A percentile compares a stretch with the other conserved stretches of the same genome.
Conservation (phyloP, 2,113 vertebrate genomes). For the Urocynchramus pylzowi region DNA sequence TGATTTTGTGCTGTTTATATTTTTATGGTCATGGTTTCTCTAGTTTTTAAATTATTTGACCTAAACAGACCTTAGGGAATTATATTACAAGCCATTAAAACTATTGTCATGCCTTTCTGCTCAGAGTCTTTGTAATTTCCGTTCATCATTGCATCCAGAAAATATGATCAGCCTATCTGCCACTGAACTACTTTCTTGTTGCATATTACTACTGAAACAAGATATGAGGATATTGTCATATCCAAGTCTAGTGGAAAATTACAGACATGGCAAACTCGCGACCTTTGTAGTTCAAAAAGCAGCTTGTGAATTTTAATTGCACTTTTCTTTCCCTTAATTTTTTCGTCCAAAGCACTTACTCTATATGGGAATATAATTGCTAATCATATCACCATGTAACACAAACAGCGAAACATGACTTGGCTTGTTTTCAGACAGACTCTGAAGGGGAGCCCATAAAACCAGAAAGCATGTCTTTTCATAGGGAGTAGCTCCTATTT, state of each 20-base stretch:
- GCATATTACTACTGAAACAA: not conserved
- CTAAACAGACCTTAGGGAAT: not conserved
- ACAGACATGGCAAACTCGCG: not conserved
- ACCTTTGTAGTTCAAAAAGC: not conserved
- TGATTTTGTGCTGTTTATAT: not conserved
- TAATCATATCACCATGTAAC: not conserved
- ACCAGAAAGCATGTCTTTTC: not conserved
- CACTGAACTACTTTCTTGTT: not conserved
- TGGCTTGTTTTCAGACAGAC: not conserved
- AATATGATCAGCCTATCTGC: not conserved
- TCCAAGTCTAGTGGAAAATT: not conserved
- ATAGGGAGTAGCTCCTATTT: not conserved
- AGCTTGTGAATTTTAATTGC: not conserved
- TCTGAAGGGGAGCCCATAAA: not conserved
- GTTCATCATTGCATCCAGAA: not conserved
- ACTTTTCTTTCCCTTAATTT: not conserved
- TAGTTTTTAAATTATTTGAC: not conserved
- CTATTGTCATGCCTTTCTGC: not conserved
- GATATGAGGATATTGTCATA: not conserved
- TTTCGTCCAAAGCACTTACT: not conserved
- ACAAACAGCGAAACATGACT: not conserved
- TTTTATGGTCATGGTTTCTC: not conserved
- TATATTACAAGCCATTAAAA: not conserved
- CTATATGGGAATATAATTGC: not conserved
- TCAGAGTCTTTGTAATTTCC: not conserved